These are phyloP conservation scores for Rattus rattus DNA, from an alignment of 2,113 vertebrate species.

Conservation along the genomic window DNA sequence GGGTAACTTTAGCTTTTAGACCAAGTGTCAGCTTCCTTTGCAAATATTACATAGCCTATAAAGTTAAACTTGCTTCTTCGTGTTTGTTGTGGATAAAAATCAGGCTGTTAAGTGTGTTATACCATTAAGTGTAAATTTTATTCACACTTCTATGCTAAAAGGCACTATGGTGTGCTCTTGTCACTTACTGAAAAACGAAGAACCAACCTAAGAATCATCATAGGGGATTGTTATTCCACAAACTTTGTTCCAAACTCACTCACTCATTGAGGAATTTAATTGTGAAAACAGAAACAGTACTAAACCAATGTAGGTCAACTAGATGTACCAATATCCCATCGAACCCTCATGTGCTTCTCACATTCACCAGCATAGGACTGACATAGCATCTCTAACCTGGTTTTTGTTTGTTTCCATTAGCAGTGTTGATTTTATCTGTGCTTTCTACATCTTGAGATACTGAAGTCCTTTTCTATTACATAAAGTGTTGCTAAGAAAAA, in stretches of 20 bases:
- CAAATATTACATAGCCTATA: slow-evolving; percentile 19
- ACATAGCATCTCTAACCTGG: neutral
- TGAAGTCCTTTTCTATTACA: neutral
- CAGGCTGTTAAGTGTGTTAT: slow-evolving; percentile 73
- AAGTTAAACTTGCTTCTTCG: slow-evolving; percentile 37
- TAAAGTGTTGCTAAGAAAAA: neutral
- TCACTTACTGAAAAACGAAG: slow-evolving; percentile 35
- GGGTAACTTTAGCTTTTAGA: neutral
- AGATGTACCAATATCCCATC: neutral
- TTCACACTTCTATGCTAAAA: slow-evolving; percentile 51
- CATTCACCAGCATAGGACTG: neutral
- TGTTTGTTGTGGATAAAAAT: slow-evolving; percentile 75
- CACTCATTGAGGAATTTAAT: neutral
- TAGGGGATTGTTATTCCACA: neutral
- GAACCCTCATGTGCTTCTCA: neutral
- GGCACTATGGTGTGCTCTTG: neutral
- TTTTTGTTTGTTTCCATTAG: neutral
- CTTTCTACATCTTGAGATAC: neutral
- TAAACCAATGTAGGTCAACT: neutral
- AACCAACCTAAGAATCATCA: neutral
- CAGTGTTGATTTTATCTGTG: neutral
- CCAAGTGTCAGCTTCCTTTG: neutral
- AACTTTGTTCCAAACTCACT: neutral
- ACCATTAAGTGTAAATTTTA: slow-evolving; percentile 70
- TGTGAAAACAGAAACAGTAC: neutral